phyloP scores from a whole-genome alignment of 1,140 invertebrate species.

The Diorhabda elongata region DNA sequence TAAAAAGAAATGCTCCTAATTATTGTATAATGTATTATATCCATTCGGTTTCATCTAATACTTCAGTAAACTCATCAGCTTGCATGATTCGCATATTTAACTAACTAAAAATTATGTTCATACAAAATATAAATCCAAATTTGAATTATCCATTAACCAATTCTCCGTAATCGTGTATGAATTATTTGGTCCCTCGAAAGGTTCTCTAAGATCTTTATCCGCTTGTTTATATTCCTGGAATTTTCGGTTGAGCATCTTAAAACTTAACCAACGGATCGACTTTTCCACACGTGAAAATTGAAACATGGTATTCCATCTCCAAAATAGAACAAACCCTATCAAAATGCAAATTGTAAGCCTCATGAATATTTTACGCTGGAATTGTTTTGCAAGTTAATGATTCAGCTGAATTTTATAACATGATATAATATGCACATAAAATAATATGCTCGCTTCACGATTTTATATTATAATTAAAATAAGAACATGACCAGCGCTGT shows the following conservation, averaged over 20 bases:
- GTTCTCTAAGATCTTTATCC: background rate
- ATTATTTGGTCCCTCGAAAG: no score
- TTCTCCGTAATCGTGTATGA: no score
- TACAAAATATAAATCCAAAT: no score
- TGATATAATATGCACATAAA: constrained; percentile 14
- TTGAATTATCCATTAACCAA: no score
- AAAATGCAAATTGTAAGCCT: constrained; percentile 17
- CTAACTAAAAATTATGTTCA: no score
- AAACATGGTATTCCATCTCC: constrained; percentile 12
- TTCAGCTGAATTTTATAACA: constrained; percentile 18
- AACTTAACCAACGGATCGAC: background rate
- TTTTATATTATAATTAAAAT: background rate
- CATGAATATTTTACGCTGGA: constrained; percentile 17
- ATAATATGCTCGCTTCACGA: background rate
- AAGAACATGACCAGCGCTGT: background rate
- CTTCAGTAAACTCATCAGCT: no score
- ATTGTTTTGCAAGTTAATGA: constrained; percentile 14
- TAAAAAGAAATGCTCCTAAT: no score
- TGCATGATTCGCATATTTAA: no score
- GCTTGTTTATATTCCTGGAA: constrained; percentile 2
- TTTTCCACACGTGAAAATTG: constrained; percentile 9
- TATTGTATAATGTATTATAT: no score
- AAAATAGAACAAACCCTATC: constrained; percentile 16
- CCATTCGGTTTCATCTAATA: no score
- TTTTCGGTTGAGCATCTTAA: background rate